Base-by-base conservation (phyloP, 2,888 invertebrate genomes). In the Mesorhabditis belari region DNA sequence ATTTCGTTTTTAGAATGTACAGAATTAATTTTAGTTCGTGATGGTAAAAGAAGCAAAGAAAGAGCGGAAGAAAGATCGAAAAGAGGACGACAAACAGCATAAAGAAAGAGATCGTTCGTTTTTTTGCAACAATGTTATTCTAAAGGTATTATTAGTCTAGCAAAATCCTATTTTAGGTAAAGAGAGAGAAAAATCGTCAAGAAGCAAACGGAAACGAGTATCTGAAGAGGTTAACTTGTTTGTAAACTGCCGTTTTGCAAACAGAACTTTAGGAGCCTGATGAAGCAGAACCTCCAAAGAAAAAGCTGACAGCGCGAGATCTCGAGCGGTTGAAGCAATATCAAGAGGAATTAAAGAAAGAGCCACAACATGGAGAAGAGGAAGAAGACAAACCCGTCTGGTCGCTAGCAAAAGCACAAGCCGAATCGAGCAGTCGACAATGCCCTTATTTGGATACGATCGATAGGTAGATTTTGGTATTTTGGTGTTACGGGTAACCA, bases 391-490 rank as follows among this genome's bases (percentile, higher is more conserved):
- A 68, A 53, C 76, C 77, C 19, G 77, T 77, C 4, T 77, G 77
- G 77, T 76, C 74, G 57, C 66, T 74, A 62, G 70, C 67, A 58
- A 75, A 73, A 58, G 77, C 77, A 6, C 75, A 77, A 61, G 72
- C 67, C 49, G 70, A 73, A 55, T 68, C 70, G 35, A 64, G 71
- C 52, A 75, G 70, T 24, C 61, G 76, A 19, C 64, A 63, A 6
- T 98, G 98, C 80, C 98, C 98, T 0, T 98, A 98, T 81, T 84
- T 98, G 77, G 98, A 98, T 80, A 96, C 96, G 0, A 99, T 99
- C 65, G 95, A 98, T 83, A 86, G 98, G 84, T 84, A 65, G 17
- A n/a, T 49, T 25, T 27, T 35, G n/a, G n/a, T n/a, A n/a, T n/a
- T 26, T 26, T 57, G 21, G 19, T 21, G 9, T 55, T 57, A 19